Evolutionary conservation across 2,113 vertebrate species (phyloP).

Genomic region (Rutilus rutilus): DNA sequence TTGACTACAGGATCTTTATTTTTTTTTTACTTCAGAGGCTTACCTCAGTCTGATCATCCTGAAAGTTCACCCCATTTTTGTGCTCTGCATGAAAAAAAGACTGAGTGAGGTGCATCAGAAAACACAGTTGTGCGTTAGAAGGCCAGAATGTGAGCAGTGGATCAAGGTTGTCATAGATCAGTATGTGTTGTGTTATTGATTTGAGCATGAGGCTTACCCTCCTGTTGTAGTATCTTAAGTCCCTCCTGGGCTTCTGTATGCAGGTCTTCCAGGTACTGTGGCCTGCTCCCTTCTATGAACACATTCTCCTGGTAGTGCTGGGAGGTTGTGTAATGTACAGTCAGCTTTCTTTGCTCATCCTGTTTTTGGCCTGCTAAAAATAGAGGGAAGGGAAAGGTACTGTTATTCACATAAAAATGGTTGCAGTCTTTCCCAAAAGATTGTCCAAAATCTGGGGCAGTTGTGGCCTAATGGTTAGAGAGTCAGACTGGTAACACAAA

Average conservation of each 20-base stretch:
- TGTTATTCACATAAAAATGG: neutral
- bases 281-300: conserved; percentile 88
- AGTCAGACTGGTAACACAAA: too few species aligned
- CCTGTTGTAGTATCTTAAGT: conserved; percentile 88
- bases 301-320: conserved; percentile 88
- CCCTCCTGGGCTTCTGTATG: conserved; percentile 92
- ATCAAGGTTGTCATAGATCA: neutral
- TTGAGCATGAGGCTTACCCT: conserved; percentile 74
- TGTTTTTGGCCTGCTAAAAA: conserved; percentile 76
- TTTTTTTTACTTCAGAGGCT: conserved; percentile 50
- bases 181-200: neutral
- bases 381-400: neutral
- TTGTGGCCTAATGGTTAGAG: too few species aligned
- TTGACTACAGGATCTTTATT: too few species aligned
- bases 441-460: neutral
- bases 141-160: neutral
- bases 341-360: conserved; percentile 79
- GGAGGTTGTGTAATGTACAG: conserved; percentile 76
- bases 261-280: conserved; percentile 90
- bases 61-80: conserved; percentile 78
- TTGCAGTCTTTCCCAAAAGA: neutral
- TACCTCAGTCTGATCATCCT: conserved; percentile 79
- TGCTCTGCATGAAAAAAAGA: conserved; percentile 74
- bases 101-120: conserved; percentile 36
- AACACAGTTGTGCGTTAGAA: neutral